Base-by-base conservation (phyloP, 35 echinoderm and acorn worm species). In the Amphiura filiformis region DNA sequence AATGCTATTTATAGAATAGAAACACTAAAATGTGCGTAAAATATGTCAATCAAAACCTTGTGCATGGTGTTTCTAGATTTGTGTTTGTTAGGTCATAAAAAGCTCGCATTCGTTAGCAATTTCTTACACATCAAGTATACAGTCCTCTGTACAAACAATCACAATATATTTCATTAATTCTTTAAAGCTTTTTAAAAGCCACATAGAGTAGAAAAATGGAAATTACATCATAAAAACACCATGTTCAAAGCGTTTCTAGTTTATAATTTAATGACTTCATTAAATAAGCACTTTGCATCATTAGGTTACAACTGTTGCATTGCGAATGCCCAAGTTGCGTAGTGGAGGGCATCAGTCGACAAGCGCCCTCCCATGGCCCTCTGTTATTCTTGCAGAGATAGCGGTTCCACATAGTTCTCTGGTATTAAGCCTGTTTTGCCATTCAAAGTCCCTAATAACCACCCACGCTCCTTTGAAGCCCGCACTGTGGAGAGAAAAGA, bases 351-450 rank as follows among this genome's bases (percentile, higher is more conserved):
- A 52, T 20, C 7, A 20, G 44, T 52, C 44, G 7, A 52, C 7
- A 52, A 52, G 20, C 44, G 44, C 7, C 20, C 44, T 20, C 44
- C 44, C 20, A 11, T 52, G 44, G 44, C 44, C 44, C 44, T 52
- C 44, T 52, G 44, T 52, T 52, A 52, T 52, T 52, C 44, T 20
- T 52, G 44, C 20, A 52, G 20, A 70, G 91, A 86, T 32, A 95
- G 76, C n/a, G 90, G 79, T 86, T 98, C 89, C 36, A 98, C 93
- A 40, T 98, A 98, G 86, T 98, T 98, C 75, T 94, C 92, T 38
- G 96, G 96, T 92, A 98, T 83, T 37, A 98, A 84, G 36, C 96
- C 96, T 39, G 92, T 98, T 89, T 92, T 98, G 56, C 95, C 92
- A 86, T 91, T 91, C 33, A 94, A 86, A n/a, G 96, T 98, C 22